Conservation (phyloP, 2,113 vertebrate genomes). For the Hiodon tergisus region DNA sequence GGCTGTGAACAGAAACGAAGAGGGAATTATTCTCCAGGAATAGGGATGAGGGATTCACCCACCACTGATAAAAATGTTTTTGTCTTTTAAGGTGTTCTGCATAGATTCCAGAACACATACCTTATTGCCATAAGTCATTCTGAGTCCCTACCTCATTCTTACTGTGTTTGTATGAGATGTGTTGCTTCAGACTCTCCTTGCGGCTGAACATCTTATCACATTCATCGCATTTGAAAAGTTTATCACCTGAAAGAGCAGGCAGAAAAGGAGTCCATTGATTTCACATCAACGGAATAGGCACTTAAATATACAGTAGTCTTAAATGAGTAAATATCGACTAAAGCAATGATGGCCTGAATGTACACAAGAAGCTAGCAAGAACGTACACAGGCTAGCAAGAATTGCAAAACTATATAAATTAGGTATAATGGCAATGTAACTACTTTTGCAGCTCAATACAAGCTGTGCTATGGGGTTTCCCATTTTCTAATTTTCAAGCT, state of each 20-base stretch:
- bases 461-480: no score
- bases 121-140: background rate
- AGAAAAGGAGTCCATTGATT: background rate
- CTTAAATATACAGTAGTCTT: background rate
- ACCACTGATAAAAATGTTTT: background rate
- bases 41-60: background rate
- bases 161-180: conserved; percentile 99
- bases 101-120: background rate
- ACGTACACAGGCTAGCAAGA: no score
- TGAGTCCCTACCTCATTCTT: conserved; percentile 70
- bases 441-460: no score
- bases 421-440: no score
- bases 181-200: conserved; percentile 96
- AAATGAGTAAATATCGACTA: no score
- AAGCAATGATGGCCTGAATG: no score
- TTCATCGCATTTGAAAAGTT: conserved; percentile 95
- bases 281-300: background rate
- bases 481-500: no score
- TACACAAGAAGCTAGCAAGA: no score
- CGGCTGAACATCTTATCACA: conserved; percentile 97
- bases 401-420: no score
- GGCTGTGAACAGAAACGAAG: conserved; percentile 57
- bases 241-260: conserved; percentile 71
- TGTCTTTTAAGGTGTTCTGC: background rate
- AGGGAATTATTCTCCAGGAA: background rate